A percentile compares a stretch with the other conserved stretches of the same genome.
Conservation (phyloP, 2,113 vertebrate genomes). For the Stegastes partitus region DNA sequence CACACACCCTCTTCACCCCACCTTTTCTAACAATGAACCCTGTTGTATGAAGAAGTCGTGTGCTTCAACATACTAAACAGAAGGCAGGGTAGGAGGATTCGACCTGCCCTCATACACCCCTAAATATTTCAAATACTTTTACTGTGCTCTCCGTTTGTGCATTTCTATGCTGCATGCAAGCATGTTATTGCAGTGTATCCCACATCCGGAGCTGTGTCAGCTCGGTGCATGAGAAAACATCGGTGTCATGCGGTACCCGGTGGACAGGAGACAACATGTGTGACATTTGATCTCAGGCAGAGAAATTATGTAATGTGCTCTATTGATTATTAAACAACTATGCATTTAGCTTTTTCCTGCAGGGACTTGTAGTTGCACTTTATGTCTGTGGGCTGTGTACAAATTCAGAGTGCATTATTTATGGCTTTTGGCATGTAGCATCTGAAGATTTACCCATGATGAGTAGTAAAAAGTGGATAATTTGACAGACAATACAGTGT, state of each 20-base stretch:
- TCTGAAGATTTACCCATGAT: too few species aligned
- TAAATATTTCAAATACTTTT: not conserved
- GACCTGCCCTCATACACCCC: not conserved
- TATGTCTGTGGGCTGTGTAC: not conserved
- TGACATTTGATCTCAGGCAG: slow-evolving; percentile 27
- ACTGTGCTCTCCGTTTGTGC: not conserved
- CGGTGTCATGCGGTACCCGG: not conserved
- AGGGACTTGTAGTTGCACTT: not conserved
- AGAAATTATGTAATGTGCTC: slow-evolving; percentile 19
- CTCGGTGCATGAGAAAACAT: not conserved
- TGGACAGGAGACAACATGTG: not conserved
- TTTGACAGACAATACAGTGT: too few species aligned
- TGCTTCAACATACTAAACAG: slow-evolving; percentile 15
- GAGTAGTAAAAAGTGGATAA: too few species aligned
- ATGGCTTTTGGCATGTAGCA: too few species aligned
- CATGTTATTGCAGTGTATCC: not conserved
- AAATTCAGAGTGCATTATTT: not conserved
- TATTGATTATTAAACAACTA: slow-evolving; percentile 19
- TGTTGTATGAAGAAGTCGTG: slow-evolving; percentile 26
- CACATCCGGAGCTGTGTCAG: not conserved
- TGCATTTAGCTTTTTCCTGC: not conserved
- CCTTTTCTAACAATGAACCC: slow-evolving; percentile 51
- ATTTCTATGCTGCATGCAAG: not conserved
- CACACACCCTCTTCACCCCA: slow-evolving; percentile 1
- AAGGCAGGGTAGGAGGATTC: not conserved